Evolutionary conservation across 1,140 invertebrate genomes (phyloP).

Genomic region (Zaprionus davidi): DNA sequence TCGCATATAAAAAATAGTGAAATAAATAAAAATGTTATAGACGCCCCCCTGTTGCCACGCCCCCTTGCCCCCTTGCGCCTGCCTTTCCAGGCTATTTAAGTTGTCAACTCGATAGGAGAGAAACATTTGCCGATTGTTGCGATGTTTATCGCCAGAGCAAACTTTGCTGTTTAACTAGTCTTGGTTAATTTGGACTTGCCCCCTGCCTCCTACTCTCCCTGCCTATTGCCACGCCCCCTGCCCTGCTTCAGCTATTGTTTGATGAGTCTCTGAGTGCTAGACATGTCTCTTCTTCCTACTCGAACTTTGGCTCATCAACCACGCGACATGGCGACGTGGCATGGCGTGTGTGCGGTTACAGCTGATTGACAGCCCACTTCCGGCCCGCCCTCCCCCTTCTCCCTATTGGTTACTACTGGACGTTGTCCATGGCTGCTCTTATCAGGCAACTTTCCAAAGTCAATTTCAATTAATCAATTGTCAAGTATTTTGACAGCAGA

Average conservation of each 20-base stretch:
- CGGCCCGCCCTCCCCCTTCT: background rate
- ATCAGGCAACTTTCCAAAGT: constrained; percentile 68
- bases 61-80: background rate
- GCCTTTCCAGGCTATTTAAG: constrained; percentile 59
- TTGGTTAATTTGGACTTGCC: constrained; percentile 65
- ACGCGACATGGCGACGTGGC: constrained; percentile 55
- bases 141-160: constrained; percentile 54
- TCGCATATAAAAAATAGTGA: constrained; percentile 72
- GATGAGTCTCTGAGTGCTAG: constrained; percentile 39
- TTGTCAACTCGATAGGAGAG: constrained; percentile 70
- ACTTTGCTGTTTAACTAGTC: constrained; percentile 78
- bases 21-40: constrained; percentile 78
- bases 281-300: constrained; percentile 34
- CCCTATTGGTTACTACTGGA: background rate
- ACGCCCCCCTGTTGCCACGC: constrained; percentile 49
- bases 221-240: background rate
- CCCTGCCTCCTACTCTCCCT: no score
- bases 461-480: constrained; percentile 81
- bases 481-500: constrained; percentile 77
- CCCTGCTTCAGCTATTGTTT: constrained; percentile 51
- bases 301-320: constrained; percentile 76
- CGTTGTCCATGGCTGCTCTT: constrained; percentile 35
- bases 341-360: constrained; percentile 35
- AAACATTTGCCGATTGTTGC: constrained; percentile 27
- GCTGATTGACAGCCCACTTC: constrained; percentile 56